These are phyloP conservation scores for Nerophis lumbriciformis DNA, from an alignment of 2,113 vertebrate genomes.

Conservation along the genomic window DNA sequence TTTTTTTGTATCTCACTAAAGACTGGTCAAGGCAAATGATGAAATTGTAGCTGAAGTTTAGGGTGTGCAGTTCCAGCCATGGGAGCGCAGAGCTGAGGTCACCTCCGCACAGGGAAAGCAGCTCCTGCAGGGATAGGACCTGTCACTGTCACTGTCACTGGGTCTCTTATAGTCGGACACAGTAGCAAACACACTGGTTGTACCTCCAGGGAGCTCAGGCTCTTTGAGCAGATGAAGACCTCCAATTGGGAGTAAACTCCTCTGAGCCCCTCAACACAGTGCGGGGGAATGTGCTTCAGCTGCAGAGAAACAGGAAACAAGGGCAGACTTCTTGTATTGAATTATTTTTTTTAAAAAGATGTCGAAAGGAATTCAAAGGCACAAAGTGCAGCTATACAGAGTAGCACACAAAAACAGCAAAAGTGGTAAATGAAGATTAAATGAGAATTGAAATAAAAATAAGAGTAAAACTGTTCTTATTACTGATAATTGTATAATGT, in stretches of 20 bases:
- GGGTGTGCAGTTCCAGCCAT: slow-evolving; percentile 88
- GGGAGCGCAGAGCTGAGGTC: slow-evolving; percentile 92
- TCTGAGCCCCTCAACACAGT: slow-evolving; percentile 84
- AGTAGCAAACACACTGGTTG: not conserved
- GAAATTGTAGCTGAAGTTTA: slow-evolving; percentile 91
- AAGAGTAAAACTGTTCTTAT: not conserved
- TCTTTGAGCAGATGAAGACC: slow-evolving; percentile 84
- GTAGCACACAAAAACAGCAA: not conserved
- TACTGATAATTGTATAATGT: not conserved
- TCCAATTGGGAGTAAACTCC: slow-evolving; percentile 90
- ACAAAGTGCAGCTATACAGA: not conserved
- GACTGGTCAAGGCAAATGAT: slow-evolving; percentile 85
- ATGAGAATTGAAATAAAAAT: not conserved
- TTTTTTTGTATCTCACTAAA: slow-evolving; percentile 74
- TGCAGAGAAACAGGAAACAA: slow-evolving; percentile 23
- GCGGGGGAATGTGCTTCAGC: slow-evolving; percentile 82
- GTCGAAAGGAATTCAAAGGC: no score
- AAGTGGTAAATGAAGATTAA: not conserved
- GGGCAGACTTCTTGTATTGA: not conserved
- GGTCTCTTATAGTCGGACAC: not conserved
- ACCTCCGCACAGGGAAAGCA: slow-evolving; percentile 89
- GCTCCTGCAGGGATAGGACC: slow-evolving; percentile 73
- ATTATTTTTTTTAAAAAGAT: no score
- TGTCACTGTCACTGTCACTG: not conserved
- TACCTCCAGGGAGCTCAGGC: slow-evolving; percentile 85